These are phyloP conservation scores for Cynocephalus volans DNA, from an alignment of 2,113 vertebrate genomes.

Conservation along the genomic window DNA sequence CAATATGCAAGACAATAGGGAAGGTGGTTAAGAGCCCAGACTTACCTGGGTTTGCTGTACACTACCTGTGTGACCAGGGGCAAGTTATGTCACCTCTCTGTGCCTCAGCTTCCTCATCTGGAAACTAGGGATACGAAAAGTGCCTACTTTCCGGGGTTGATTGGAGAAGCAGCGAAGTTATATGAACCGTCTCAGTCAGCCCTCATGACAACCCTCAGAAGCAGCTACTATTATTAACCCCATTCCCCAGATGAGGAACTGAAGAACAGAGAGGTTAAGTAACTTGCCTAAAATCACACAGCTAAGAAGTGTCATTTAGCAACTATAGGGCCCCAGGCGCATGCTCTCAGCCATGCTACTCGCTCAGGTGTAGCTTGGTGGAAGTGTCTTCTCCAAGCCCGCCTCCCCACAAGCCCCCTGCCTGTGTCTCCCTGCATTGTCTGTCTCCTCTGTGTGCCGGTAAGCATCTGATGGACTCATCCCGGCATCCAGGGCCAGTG, in stretches of 20 bases:
- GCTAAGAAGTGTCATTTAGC: neutral
- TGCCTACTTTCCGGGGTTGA: neutral
- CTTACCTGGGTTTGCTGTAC: neutral
- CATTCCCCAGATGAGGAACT: neutral
- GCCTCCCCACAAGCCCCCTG: neutral
- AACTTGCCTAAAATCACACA: neutral
- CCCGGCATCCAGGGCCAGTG: neutral
- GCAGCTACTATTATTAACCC: neutral
- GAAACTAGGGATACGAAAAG: neutral
- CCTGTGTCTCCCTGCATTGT: neutral
- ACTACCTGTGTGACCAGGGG: neutral
- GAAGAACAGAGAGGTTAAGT: neutral
- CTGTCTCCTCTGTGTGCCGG: neutral
- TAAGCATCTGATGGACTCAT: too few relatives aligned
- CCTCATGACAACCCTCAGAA: neutral
- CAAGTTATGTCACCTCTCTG: neutral
- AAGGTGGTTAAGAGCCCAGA: rapidly evolving
- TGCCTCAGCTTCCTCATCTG: neutral
- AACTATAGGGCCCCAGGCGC: neutral
- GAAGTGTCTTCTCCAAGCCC: neutral
- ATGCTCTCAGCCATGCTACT: neutral
- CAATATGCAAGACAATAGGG: rapidly evolving
- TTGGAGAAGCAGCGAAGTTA: neutral
- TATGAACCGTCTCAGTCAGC: neutral
- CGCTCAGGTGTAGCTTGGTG: neutral